These are phyloP conservation scores for Echinops telfairi DNA, from an alignment of 2,113 vertebrate species.

Conservation along the genomic window DNA sequence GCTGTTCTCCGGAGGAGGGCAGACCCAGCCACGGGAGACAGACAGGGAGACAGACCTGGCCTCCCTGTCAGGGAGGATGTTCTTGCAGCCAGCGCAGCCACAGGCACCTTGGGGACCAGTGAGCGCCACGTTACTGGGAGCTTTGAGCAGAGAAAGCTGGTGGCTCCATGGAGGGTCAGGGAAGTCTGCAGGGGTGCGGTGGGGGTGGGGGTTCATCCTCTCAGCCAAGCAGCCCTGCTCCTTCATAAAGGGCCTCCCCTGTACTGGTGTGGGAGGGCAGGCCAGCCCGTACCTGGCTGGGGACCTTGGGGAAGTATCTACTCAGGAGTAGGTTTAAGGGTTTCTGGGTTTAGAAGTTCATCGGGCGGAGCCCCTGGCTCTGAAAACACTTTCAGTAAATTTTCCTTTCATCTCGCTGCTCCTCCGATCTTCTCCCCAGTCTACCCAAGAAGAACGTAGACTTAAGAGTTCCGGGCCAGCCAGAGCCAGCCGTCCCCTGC, in stretches of 20 bases:
- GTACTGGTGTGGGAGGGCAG: not conserved
- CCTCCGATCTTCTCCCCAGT: not conserved
- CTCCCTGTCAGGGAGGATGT: not conserved
- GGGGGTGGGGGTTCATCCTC: not conserved
- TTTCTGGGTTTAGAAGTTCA: not conserved
- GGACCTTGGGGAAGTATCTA: not conserved
- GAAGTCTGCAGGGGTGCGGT: not conserved
- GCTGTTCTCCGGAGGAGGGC: not conserved
- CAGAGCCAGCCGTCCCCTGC: constrained; percentile 38
- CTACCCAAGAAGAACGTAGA: constrained; percentile 49
- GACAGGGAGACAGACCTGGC: not conserved
- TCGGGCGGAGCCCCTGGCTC: not conserved
- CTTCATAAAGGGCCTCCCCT: not conserved
- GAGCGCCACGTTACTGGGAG: not conserved
- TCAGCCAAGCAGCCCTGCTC: not conserved
- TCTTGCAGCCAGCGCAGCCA: not conserved
- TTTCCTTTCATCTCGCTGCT: not conserved
- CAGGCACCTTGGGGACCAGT: not conserved
- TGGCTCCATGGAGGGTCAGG: not conserved
- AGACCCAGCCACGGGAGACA: not conserved
- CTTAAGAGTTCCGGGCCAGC: constrained; percentile 48
- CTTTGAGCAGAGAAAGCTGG: not conserved
- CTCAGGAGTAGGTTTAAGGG: not conserved
- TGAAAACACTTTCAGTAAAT: not conserved
- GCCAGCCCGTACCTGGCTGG: not conserved